Base-by-base conservation (phyloP, 2,797 vertebrate genomes). In the Aselliscus stoliczkanus region DNA sequence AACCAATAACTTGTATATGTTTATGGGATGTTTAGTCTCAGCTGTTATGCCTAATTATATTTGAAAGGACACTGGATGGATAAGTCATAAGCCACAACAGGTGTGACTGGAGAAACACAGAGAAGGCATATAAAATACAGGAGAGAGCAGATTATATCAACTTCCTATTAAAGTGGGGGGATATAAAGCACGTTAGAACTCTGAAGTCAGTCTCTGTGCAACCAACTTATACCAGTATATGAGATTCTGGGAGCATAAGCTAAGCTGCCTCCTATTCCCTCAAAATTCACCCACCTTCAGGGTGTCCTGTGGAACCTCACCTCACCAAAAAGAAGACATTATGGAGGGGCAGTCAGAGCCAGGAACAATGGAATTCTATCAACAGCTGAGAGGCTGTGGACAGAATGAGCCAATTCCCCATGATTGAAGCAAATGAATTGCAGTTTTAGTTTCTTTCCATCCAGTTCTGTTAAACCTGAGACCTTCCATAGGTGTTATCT, bases 21-120 rank as follows among this genome's bases (percentile, higher is more conserved):
- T 93, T 89, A 75, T 93, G 64, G 93, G 89, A 62, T 84, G 67
- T 72, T 86, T 89, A 52, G 34, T 67, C 7, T 93, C 29, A 91
- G 37, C 10, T 18, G 60, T 86, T 79, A 70, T 44, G 12, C 10
- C 25, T 75, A 75, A 77, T 90, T 97, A 54, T 31, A 23, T 47
- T 87, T 76, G 17, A 94, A 94, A 96, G 37, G 29, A 20, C 25
- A 72, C 27, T 44, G 27, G 47, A 31, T 67, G 69, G 52, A 73
- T 87, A 76, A 64, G 9, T 69, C 81, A 54, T 39, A 88, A 70
- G 39, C 54, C 62, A 92, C 54, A 88, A 72, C 29, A 93, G 31
- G 50, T 90, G 10, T 84, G 15, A 76, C 10, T 29, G 13, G 80
- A 95, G 50, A 94, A 94, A 94, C 13, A 60, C 27, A 81, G 42